A percentile compares a stretch with the other conserved stretches of the same genome.
Evolutionary conservation across 2,113 vertebrate species (phyloP).

Genomic region (Myotis lucifugus): DNA sequence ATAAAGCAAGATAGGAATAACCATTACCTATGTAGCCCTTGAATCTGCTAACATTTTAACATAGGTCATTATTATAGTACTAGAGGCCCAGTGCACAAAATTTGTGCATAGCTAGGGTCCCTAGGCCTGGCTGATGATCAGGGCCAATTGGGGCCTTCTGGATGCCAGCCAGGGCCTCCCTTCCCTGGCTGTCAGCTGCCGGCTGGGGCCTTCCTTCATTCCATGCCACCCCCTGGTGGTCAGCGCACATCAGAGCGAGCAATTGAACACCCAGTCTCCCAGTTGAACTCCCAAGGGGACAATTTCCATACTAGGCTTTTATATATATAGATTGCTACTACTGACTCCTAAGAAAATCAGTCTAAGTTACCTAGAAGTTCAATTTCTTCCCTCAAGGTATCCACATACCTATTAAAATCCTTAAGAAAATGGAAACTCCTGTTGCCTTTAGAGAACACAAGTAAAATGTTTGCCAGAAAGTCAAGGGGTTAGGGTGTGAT

Average conservation of each 20-base stretch:
- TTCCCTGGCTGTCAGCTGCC: too few relatives aligned
- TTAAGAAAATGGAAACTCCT: background rate
- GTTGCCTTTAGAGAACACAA: background rate
- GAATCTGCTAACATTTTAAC: background rate
- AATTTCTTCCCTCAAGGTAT: background rate
- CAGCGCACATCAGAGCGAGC: too few relatives aligned
- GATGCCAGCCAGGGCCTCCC: too few relatives aligned
- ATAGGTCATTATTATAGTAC: background rate
- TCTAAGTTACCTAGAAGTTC: background rate
- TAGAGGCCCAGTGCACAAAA: too few relatives aligned
- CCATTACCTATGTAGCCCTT: background rate
- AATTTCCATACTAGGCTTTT: too few relatives aligned
- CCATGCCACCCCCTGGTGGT: fast-evolving
- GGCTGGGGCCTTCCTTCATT: too few relatives aligned
- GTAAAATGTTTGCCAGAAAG: background rate
- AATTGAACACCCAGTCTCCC: too few relatives aligned
- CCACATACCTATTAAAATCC: background rate
- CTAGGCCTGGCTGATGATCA: too few relatives aligned
- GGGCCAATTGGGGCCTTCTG: too few relatives aligned
- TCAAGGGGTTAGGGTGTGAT: background rate
- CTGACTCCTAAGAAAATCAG: slow-evolving; percentile 37
- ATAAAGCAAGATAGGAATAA: background rate
- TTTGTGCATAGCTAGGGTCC: too few relatives aligned
- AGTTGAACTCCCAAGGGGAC: too few relatives aligned
- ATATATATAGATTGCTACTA: background rate